Percentiles rank a stretch among this genome's conserved stretches.
These are phyloP conservation scores for Hexactinellida sp. DNA, from an alignment of 37 sponge, comb jelly and placozoan genomes.

Conservation along the genomic window DNA sequence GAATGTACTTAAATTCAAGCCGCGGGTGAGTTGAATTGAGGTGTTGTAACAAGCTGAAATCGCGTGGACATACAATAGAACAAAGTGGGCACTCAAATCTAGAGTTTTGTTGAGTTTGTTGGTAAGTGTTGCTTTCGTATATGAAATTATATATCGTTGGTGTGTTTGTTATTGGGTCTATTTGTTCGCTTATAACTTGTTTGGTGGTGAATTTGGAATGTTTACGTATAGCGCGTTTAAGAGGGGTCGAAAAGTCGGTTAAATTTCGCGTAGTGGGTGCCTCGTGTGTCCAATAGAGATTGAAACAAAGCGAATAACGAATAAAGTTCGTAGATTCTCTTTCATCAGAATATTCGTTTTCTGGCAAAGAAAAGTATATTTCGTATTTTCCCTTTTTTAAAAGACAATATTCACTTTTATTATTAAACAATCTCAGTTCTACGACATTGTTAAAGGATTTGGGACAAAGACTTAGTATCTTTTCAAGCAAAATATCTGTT, in stretches of 20 bases:
- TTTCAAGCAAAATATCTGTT: not conserved
- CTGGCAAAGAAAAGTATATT: not conserved
- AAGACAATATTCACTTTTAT: not conserved
- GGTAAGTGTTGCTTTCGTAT: conserved; percentile 49
- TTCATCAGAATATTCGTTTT: not conserved
- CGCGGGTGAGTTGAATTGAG: conserved; percentile 61
- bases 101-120: conserved; percentile 57
- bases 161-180: not conserved
- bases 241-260: not conserved
- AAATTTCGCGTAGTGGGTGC: not conserved
- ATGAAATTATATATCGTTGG: conserved; percentile 60
- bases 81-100: conserved; percentile 73
- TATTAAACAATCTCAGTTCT: not conserved
- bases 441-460: not conserved
- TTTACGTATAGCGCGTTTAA: not conserved
- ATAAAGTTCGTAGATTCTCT: not conserved
- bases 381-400: not conserved
- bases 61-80: conserved; percentile 27
- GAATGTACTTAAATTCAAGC: conserved; percentile 52
- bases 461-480: not conserved
- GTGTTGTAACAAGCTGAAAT: conserved; percentile 57
- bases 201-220: not conserved
- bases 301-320: not conserved
- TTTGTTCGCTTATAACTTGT: not conserved
- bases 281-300: not conserved